These are phyloP conservation scores for Danionella cerebrum DNA, from an alignment of 2,113 vertebrate genomes.

Conservation along the genomic window DNA sequence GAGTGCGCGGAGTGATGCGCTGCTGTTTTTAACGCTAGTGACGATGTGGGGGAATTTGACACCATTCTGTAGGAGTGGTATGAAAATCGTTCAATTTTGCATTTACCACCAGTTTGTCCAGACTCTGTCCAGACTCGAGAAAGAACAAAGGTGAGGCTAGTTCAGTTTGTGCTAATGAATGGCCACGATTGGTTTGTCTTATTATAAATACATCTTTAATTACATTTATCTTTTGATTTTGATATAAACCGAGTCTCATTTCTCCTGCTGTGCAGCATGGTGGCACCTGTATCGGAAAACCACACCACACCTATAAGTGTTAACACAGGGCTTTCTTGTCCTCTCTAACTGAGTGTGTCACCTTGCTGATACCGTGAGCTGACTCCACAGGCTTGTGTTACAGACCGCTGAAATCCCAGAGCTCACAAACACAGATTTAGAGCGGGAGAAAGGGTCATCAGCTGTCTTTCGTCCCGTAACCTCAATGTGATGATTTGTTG, in stretches of 20 bases:
- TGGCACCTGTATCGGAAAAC: neutral
- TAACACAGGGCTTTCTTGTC: slow-evolving; percentile 8
- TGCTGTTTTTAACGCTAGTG: slow-evolving; percentile 26
- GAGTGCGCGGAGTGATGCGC: slow-evolving; percentile 34
- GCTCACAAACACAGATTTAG: slow-evolving; percentile 14
- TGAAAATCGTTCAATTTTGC: slow-evolving; percentile 27
- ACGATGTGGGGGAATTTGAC: slow-evolving; percentile 33
- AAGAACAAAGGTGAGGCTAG: neutral
- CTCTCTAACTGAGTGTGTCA: neutral
- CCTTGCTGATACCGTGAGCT: slow-evolving; percentile 10
- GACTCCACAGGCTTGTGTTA: slow-evolving; percentile 4
- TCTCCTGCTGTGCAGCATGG: neutral
- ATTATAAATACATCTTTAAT: too few species aligned
- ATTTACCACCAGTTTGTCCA: neutral
- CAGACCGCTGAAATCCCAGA: slow-evolving; percentile 5
- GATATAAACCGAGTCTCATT: neutral
- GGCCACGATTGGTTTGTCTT: neutral
- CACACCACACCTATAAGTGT: neutral
- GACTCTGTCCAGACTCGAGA: neutral
- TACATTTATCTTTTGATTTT: too few species aligned
- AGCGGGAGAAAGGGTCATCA: neutral
- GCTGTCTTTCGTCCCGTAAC: neutral
- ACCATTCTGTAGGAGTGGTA: slow-evolving; percentile 9
- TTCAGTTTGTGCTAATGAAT: neutral
- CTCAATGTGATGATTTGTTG: neutral